Evolutionary conservation across 2,797 vertebrate species (phyloP), one percentile per base, ranked within the genome.

Genomic region (Pangasius djambal): DNA sequence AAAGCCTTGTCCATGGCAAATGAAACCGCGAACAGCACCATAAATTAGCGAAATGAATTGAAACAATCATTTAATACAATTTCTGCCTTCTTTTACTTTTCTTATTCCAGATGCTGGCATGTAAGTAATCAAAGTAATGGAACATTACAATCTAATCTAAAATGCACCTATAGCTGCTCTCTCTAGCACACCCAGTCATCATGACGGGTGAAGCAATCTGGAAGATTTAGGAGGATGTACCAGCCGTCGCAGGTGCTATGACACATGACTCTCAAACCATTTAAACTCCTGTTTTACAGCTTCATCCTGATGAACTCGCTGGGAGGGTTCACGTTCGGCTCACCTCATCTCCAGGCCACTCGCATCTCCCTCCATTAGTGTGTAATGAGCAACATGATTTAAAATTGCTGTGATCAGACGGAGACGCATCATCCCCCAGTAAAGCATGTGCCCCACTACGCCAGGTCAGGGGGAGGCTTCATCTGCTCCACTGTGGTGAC

Each of bases 101-200:
- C 93, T 94, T 91, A 91, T 91, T 87, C 88, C 91, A 91, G 91
- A 92, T 87, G 91, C 88, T 44, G 59, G 88, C 85, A 92, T 91
- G 92, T 91, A 93, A 93, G 94, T 94, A 95, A 96, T 96, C 95
- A 95, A 94, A 94, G 94, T 95, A 96, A 95, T 96, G 94, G 95
- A 94, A 95, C 93, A 93, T 94, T 94, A 93, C 90, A 31, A 93
- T 90, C 91, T 93, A 88, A 94, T 95, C 95, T 92, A 92, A 93
- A 94, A 94, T 92, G 91, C 91, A 92, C 90, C 92, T 88, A 93
- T 75, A 89, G 92, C 69, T 75, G 63, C 85, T 84, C 85, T 89
- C 85, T 81, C 78, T 67, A n/a, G n/a, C 88, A 48, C 89, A 50
- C 48, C 40, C 52, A 70, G 78, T 84, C 85, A 90, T 34, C 52